Evolutionary conservation across 2,113 vertebrate genomes (phyloP).

Genomic region (Paramisgurnus dabryanus): DNA sequence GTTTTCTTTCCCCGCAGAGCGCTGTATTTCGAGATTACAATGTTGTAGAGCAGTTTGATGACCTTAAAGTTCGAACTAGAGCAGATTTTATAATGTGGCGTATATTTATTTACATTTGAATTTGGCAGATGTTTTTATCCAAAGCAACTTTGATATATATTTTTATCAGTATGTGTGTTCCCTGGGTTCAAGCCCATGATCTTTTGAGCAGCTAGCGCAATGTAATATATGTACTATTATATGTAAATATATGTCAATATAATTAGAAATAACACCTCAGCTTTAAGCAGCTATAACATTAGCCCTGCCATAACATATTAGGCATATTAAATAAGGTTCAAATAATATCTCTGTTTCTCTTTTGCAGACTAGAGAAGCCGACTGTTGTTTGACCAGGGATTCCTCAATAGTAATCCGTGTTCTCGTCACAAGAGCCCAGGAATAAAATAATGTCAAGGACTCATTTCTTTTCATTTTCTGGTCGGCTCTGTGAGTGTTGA

Average conservation of each 20-base stretch:
- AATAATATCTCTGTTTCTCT: conserved; percentile 54
- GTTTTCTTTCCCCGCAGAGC: neutral
- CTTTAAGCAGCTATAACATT: too few species aligned
- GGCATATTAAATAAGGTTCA: conserved; percentile 6
- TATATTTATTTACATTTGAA: too few species aligned
- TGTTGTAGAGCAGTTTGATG: conserved; percentile 8
- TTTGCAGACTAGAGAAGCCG: conserved; percentile 55
- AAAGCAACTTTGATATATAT: too few species aligned
- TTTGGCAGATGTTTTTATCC: too few species aligned
- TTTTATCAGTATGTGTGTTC: too few species aligned
- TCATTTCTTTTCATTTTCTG: neutral
- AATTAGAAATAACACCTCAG: too few species aligned
- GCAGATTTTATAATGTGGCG: too few species aligned
- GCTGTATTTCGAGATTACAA: conserved; percentile 3
- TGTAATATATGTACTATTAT: too few species aligned
- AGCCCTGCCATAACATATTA: neutral
- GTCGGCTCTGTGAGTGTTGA: neutral
- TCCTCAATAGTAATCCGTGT: conserved; percentile 49
- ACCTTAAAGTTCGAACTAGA: neutral
- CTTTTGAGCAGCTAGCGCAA: too few species aligned
- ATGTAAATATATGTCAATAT: too few species aligned
- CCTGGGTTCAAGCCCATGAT: too few species aligned
- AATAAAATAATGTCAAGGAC: conserved; percentile 10
- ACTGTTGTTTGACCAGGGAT: conserved; percentile 52
- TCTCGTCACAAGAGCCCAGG: conserved; percentile 33